These are phyloP conservation scores for Caiman crocodilus DNA, from an alignment of 2,797 vertebrate genomes.

Conservation along the genomic window DNA sequence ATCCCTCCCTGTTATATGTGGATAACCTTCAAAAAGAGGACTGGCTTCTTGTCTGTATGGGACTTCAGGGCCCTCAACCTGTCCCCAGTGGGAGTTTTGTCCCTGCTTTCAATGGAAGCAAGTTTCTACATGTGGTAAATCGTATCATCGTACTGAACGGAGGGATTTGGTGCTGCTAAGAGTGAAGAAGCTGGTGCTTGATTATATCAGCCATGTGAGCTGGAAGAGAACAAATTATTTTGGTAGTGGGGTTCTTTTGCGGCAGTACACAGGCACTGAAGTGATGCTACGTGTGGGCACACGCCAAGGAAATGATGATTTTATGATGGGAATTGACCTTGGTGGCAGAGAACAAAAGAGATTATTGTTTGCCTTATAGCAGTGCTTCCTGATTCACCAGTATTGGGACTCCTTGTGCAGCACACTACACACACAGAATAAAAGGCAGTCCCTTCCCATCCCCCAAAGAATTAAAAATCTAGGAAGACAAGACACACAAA, in stretches of 20 bases:
- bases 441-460: neutral
- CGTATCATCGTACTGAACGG: neutral
- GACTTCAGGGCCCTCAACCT: too few relatives aligned
- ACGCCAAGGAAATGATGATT: neutral
- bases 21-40: neutral
- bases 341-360: neutral
- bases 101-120: neutral
- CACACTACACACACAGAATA: accelerated
- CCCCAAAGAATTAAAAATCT: neutral
- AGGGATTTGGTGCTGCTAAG: neutral
- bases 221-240: neutral
- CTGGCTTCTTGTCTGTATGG: neutral
- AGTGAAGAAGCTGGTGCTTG: neutral
- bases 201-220: accelerated
- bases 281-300: neutral
- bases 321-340: neutral
- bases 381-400: neutral
- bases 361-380: neutral
- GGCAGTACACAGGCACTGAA: neutral
- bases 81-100: neutral
- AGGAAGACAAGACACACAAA: neutral
- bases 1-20: neutral
- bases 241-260: neutral
- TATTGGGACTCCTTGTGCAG: neutral
- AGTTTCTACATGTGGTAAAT: neutral